A percentile compares a stretch with the other conserved stretches of the same genome.
Evolutionary conservation across 2,113 vertebrate species (phyloP).

Genomic region (Camelus bactrianus): DNA sequence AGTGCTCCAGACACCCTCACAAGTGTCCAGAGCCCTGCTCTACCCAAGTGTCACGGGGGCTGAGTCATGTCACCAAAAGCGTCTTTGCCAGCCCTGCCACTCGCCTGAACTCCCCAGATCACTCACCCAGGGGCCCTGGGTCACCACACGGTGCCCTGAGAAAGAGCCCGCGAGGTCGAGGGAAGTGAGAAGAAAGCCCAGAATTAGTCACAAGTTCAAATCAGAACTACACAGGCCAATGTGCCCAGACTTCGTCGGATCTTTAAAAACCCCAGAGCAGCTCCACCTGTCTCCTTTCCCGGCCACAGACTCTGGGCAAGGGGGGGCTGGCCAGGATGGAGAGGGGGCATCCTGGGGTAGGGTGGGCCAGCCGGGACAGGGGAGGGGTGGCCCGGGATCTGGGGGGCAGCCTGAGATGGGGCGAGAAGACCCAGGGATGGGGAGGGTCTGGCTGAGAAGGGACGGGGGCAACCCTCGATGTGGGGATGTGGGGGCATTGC

Average conservation of each 20-base stretch:
- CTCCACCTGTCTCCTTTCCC: neutral
- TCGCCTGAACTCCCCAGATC: conserved; percentile 68
- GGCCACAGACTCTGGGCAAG: neutral
- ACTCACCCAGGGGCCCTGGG: conserved; percentile 54
- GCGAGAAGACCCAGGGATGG: too few species aligned
- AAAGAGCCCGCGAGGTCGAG: neutral
- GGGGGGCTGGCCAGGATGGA: neutral
- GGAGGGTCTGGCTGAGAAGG: too few species aligned
- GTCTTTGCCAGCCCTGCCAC: conserved; percentile 36
- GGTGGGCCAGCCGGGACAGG: too few species aligned
- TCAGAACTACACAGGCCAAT: neutral
- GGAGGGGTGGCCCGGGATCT: too few species aligned
- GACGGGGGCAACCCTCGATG: too few species aligned
- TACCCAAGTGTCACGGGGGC: neutral
- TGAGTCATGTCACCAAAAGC: conserved; percentile 57
- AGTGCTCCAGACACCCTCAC: too few species aligned
- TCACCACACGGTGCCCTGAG: conserved; percentile 66
- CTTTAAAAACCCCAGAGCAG: neutral
- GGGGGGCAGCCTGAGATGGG: too few species aligned
- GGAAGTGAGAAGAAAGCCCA: conserved; percentile 45
- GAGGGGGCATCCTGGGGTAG: too few species aligned
- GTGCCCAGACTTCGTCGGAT: neutral
- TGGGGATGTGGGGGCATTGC: too few species aligned
- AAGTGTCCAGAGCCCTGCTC: neutral
- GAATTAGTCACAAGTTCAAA: conserved; percentile 72